A percentile compares a stretch with the other conserved stretches of the same genome.
Evolutionary conservation across 2,113 vertebrate species (phyloP).

Genomic region (Cathartes aura): DNA sequence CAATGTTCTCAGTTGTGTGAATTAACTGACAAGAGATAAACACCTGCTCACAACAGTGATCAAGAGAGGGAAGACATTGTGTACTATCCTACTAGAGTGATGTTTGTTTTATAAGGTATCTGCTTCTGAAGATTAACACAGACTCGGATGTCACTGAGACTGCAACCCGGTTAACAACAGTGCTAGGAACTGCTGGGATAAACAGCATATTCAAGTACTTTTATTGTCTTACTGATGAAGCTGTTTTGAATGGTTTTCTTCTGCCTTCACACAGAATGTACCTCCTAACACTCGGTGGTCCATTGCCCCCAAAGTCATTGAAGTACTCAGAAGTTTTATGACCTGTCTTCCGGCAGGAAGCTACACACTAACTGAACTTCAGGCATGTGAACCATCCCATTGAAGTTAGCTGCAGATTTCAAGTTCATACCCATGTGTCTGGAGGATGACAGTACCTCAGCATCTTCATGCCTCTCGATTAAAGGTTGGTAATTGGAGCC

Average conservation of each 20-base stretch:
- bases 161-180: background rate
- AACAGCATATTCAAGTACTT: background rate
- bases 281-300: accelerated
- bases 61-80: background rate
- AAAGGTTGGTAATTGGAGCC: constrained; percentile 5
- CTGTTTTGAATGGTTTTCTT: background rate
- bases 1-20: background rate
- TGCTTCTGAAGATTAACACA: background rate
- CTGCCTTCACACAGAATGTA: background rate
- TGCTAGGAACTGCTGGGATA: background rate
- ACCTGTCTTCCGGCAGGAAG: background rate
- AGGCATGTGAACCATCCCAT: background rate
- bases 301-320: background rate
- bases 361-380: background rate
- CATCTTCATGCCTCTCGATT: background rate
- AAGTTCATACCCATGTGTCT: background rate
- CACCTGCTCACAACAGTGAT: background rate
- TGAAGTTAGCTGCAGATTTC: background rate
- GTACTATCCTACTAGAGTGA: background rate
- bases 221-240: background rate
- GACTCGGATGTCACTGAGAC: background rate
- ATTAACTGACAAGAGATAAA: background rate
- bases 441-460: background rate
- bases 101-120: background rate
- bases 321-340: constrained; percentile 33